A percentile compares a stretch with the other conserved stretches of the same genome.
phyloP scores from a whole-genome alignment of 1,140 invertebrate genomes.

The Drosophila orena region DNA sequence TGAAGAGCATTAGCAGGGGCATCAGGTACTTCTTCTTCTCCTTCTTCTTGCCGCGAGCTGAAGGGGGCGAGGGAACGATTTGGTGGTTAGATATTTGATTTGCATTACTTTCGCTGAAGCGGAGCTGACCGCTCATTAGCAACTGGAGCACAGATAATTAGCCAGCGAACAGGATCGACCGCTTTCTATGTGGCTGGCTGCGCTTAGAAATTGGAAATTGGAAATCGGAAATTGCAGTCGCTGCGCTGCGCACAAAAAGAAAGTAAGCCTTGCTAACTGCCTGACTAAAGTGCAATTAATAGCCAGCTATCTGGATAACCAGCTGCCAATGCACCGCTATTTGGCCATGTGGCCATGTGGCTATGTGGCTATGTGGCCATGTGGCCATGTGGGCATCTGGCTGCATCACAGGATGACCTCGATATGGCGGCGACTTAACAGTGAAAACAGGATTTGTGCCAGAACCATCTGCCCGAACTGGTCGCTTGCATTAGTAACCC shows the following conservation, averaged over 20 bases:
- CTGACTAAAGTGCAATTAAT: constrained; percentile 79
- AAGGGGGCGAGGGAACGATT: constrained; percentile 39
- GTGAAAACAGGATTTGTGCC: constrained; percentile 80
- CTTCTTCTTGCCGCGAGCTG: constrained; percentile 90
- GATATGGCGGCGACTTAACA: constrained; percentile 68
- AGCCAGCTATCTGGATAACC: constrained; percentile 43
- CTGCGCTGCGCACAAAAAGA: constrained; percentile 55
- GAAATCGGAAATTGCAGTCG: constrained; percentile 68
- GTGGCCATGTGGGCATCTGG: neutral
- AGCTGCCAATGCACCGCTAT: constrained; percentile 76
- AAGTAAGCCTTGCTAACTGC: constrained; percentile 68
- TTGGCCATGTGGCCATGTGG: neutral
- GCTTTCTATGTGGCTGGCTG: constrained; percentile 70
- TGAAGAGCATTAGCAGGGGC: constrained; percentile 90
- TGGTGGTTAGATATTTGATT: neutral
- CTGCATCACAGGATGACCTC: constrained; percentile 59
- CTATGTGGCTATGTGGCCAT: too few relatives aligned
- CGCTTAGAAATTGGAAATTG: constrained; percentile 75
- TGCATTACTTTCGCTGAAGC: constrained; percentile 69
- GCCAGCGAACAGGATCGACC: constrained; percentile 69
- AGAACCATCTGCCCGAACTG: constrained; percentile 40
- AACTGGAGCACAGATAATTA: constrained; percentile 75
- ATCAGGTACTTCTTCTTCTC: constrained; percentile 90
- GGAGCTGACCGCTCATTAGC: constrained; percentile 68
- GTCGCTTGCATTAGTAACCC: constrained; percentile 74